Conservation (phyloP, 2,113 vertebrate genomes). For the Oenanthe melanoleuca region DNA sequence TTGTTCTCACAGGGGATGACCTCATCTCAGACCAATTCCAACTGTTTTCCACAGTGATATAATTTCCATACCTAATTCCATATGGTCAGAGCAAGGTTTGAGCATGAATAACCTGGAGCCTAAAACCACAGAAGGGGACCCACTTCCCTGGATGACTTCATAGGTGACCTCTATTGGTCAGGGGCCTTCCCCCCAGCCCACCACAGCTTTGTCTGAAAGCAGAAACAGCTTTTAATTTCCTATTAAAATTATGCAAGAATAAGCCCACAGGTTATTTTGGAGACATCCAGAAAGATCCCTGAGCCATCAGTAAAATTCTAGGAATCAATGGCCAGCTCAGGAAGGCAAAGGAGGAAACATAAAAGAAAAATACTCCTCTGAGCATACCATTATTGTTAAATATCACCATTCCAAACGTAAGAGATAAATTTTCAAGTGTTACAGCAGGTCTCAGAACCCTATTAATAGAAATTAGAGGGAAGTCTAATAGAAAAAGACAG, state of each 20-base stretch:
- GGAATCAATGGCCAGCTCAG: slow-evolving; percentile 18
- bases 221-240: background rate
- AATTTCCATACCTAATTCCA: background rate
- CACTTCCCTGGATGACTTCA: background rate
- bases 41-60: background rate
- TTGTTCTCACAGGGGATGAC: background rate
- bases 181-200: background rate
- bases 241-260: background rate
- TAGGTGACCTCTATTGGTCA: background rate
- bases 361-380: slow-evolving; percentile 35
- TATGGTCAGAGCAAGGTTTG: background rate
- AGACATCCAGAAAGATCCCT: background rate
- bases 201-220: background rate
- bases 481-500: slow-evolving; percentile 62
- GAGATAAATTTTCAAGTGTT: slow-evolving; percentile 70
- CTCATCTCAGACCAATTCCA: slow-evolving; percentile 3
- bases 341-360: background rate
- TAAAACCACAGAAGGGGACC: background rate
- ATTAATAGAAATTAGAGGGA: slow-evolving; percentile 68
- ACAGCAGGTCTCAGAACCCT: slow-evolving; percentile 51
- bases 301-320: background rate
- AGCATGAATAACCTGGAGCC: background rate
- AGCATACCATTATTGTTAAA: slow-evolving; percentile 69
- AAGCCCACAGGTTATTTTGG: background rate
- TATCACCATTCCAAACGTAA: slow-evolving; percentile 57